These are phyloP conservation scores for Peromyscus attwateri DNA, from an alignment of 2,797 vertebrate genomes.

Conservation along the genomic window DNA sequence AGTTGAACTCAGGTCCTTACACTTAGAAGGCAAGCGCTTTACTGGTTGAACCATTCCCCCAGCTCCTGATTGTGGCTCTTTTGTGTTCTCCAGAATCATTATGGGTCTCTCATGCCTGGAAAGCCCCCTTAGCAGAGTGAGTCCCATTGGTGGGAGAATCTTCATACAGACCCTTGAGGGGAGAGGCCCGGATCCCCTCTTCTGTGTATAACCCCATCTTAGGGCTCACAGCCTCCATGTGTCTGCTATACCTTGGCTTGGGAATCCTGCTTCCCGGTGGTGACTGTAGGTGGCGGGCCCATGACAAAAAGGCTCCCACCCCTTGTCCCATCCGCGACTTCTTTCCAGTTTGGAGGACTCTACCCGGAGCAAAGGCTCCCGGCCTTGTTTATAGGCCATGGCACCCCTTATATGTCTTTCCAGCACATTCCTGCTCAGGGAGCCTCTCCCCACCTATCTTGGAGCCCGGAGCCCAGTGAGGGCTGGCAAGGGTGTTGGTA, in stretches of 20 bases:
- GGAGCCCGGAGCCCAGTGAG: background rate
- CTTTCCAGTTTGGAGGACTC: background rate
- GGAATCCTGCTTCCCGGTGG: background rate
- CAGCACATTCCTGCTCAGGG: background rate
- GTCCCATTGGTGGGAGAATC: background rate
- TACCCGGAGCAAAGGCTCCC: background rate
- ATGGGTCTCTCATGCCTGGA: background rate
- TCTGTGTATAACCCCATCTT: background rate
- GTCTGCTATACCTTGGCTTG: background rate
- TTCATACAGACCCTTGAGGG: fast-evolving
- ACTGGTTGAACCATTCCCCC: background rate
- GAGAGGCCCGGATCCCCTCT: background rate
- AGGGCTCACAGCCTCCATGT: background rate
- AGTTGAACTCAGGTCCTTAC: background rate
- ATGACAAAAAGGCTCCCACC: background rate
- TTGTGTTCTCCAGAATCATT: background rate
- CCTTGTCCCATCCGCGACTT: background rate
- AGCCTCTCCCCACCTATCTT: background rate
- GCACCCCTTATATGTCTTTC: background rate
- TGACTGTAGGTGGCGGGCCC: background rate
- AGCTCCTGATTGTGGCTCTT: background rate
- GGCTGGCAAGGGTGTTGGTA: background rate
- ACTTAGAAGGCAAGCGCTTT: background rate
- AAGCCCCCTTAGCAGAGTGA: background rate
- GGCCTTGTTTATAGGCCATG: background rate